These are phyloP conservation scores for Noctilio leporinus DNA, from an alignment of 2,113 vertebrate species.

Conservation along the genomic window DNA sequence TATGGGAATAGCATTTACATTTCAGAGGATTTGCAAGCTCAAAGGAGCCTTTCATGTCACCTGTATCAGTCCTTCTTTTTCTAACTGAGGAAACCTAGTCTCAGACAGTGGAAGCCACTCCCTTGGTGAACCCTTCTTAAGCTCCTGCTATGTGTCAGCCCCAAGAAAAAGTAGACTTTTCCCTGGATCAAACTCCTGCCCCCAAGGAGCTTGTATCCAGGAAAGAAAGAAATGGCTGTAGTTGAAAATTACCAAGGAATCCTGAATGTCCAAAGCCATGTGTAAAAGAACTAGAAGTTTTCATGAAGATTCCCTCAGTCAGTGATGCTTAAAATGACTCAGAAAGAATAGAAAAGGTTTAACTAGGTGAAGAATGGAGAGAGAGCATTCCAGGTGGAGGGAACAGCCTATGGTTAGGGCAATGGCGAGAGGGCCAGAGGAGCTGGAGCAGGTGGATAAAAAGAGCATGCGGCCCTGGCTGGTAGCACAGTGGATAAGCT, in stretches of 20 bases:
- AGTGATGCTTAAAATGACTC: background rate
- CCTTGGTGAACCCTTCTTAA: background rate
- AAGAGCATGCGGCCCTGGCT: too few relatives aligned
- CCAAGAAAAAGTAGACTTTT: background rate
- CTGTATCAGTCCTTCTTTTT: background rate
- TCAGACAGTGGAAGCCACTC: background rate
- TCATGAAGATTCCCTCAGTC: background rate
- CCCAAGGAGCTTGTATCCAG: background rate
- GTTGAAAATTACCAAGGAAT: background rate
- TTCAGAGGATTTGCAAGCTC: conserved; percentile 41
- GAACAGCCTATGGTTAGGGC: background rate
- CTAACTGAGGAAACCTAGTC: conserved; percentile 40
- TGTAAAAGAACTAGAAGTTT: background rate
- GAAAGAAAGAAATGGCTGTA: background rate
- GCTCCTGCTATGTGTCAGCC: background rate
- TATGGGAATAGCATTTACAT: conserved; percentile 67
- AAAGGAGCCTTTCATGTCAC: background rate
- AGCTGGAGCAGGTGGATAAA: background rate
- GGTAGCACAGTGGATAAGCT: too few relatives aligned
- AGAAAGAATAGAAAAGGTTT: background rate
- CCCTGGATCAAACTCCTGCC: background rate
- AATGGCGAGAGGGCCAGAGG: background rate
- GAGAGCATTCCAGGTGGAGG: background rate
- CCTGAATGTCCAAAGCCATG: background rate
- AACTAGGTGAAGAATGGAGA: background rate